Base-by-base conservation (phyloP, 2,113 vertebrate species). In the Xenopus laevis region DNA sequence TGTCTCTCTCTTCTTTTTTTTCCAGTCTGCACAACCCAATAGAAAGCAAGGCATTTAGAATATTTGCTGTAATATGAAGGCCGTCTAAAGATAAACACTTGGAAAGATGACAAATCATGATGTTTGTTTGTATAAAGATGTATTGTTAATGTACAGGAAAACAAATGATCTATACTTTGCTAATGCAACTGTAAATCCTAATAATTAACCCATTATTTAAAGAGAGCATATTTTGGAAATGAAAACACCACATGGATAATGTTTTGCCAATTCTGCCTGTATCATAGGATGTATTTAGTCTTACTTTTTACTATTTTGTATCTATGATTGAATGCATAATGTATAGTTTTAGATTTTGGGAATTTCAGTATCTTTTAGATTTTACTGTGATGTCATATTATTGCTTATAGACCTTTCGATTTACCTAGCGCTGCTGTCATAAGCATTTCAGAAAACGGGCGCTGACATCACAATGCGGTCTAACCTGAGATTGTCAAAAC, bases 21-120 rank as follows among this genome's bases (percentile, higher is more conserved):
- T 82, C 62, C 91, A 99, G 97, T 83, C 91, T 97, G 85, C 95
- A 95, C 83, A 98, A 98, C 85, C 96, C 96, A 82, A 86, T 93
- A 30, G 95, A 94, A 91, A 93, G 92, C 81, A 98, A 95, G 83
- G 95, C 97, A 70, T 99, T 99, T 89, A 90, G 94, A 86, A 89
- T 99, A 77, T 99, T 97, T 79, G 95, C 96, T 13, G 95, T 98
- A 77, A 92, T 99, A 82, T 98, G 93, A 99, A 81, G 12, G 15
- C 47, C 11, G 11, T 79, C 62, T 17, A 13, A 21, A 60, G 18
- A 27, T 45, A 20, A 45, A n/a, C 13, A 40, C 8, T 59, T 47
- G 58, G 47, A 61, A 68, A 57, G 1, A n/a, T 63, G 13, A 46
- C 2, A 53, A 64, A 20, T 21, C 57, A 52, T 68, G 1, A 52